Evolutionary conservation across 2,888 invertebrate species (phyloP).

Genomic region (Drosophila greeni): DNA sequence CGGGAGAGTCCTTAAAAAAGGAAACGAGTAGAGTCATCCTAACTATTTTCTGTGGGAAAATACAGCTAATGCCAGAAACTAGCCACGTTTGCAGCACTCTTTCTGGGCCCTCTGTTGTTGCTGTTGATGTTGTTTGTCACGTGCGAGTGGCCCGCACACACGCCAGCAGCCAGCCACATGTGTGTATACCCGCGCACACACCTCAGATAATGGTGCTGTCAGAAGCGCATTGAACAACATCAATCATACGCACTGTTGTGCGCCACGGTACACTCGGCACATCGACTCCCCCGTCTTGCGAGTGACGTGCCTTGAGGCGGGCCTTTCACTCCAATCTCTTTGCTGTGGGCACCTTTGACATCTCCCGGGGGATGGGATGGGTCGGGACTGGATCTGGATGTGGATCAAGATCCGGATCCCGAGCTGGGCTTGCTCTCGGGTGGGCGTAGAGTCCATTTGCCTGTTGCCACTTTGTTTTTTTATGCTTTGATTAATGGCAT

Average conservation of each 20-base stretch:
- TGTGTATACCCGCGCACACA: conserved; percentile 21
- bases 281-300: conserved; percentile 33
- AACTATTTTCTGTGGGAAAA: not conserved
- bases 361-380: conserved; percentile 3
- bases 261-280: conserved; percentile 18
- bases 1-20: not conserved
- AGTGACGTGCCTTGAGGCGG: conserved; percentile 46
- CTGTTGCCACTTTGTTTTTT: conserved; percentile 36
- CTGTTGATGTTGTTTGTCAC: conserved; percentile 41
- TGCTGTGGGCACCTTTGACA: conserved; percentile 45
- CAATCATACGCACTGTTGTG: conserved; percentile 65
- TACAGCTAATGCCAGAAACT: not conserved
- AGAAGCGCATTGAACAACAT: conserved; percentile 58
- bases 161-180: conserved; percentile 4
- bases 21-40: not conserved
- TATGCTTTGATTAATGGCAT: conserved; percentile 59
- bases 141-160: conserved; percentile 38
- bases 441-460: conserved; percentile 39
- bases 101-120: conserved; percentile 19
- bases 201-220: conserved; percentile 61
- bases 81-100: conserved; percentile 5
- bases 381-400: not conserved
- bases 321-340: conserved; percentile 34
- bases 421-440: conserved; percentile 9
- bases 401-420: conserved; percentile 1